Base-by-base conservation (phyloP, 1,140 invertebrate genomes). In the Armadillidium nasatum region DNA sequence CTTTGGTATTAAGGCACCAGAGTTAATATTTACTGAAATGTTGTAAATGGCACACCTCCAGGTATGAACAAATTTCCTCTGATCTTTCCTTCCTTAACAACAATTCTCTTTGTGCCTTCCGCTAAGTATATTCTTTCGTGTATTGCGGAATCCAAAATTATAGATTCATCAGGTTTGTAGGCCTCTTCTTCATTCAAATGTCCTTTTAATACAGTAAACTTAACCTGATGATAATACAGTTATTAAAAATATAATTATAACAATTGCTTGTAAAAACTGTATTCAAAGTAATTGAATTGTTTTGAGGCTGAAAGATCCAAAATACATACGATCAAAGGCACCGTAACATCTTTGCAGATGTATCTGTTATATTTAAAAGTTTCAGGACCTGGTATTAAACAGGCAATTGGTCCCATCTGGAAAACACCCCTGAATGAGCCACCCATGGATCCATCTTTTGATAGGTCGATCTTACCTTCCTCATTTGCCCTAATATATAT, bases 331-430 rank as follows among this genome's bases (percentile, higher is more conserved):
- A 6, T 33, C 33, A 33, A 3, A 33, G 72, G 72, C 45, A 22
- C 43, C 10, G 72, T 60, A 44, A 73, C 46, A 10, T 73, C 72
- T 10, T 22, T 46, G 44, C 33, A 54, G 4, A 60, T 60, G n/a
- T 50, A 54, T 44, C 72, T 73, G 0, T 23, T 23, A 13, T 73
- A 46, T 46, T 73, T 73, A 15, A 21, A 11, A n/a, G 54, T 73
- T 0, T 9, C n/a, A 13, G 72, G 67, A 19, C 54, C 15, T 22
- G 72, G 72, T 10, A 50, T 46, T 23, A 73, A 15, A 19, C 44
- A 44, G 4, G n/a, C 72, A 73, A 73, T 60, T 13, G 46, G 72
- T 19, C 44, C 72, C 72, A 73, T 73, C 13, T 46, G 72, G 45
- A 73, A 73, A 22, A 73, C 44, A 13, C 72, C 72, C 46, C 10